A percentile compares a stretch with the other conserved stretches of the same genome.
These are phyloP conservation scores for Amphiprion ocellaris DNA, from an alignment of 2,113 vertebrate species.

Conservation along the genomic window DNA sequence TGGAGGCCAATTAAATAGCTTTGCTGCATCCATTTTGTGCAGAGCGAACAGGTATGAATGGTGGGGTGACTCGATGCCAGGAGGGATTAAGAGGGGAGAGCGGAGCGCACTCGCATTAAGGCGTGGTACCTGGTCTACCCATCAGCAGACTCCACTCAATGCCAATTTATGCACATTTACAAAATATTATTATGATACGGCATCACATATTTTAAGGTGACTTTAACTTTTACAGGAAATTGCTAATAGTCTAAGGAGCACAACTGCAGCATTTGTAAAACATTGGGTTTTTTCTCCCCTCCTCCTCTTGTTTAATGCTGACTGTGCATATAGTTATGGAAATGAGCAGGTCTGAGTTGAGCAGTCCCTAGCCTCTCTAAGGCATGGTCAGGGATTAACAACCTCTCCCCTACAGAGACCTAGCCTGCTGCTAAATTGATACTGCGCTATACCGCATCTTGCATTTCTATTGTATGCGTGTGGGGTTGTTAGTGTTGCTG, in stretches of 20 bases:
- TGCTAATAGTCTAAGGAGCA: conserved; percentile 72
- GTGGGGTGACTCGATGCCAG: conserved; percentile 47
- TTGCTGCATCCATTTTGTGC: conserved; percentile 77
- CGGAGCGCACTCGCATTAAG: conserved; percentile 45
- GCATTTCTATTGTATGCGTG: conserved; percentile 58
- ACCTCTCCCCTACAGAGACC: conserved; percentile 74
- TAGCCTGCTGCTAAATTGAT: conserved; percentile 74
- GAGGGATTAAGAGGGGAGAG: conserved; percentile 40
- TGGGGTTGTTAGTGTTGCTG: conserved; percentile 65
- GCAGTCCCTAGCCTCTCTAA: conserved; percentile 64
- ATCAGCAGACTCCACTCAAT: conserved; percentile 53
- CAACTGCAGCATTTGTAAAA: conserved; percentile 75
- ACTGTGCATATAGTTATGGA: conserved; percentile 77
- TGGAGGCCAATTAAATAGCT: conserved; percentile 77
- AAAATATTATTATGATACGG: conserved; percentile 64
- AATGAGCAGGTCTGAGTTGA: conserved; percentile 69
- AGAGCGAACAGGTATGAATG: conserved; percentile 75
- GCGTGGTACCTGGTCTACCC: conserved; percentile 46
- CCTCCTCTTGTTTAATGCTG: conserved; percentile 69
- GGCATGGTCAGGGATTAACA: conserved; percentile 80
- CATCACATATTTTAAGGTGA: conserved; percentile 72
- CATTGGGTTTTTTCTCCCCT: conserved; percentile 43
- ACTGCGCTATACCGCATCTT: conserved; percentile 51
- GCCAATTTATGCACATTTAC: conserved; percentile 64
- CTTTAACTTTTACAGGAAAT: conserved; percentile 66